Base-by-base conservation (phyloP, 2,797 vertebrate species). In the Helarctos malayanus region DNA sequence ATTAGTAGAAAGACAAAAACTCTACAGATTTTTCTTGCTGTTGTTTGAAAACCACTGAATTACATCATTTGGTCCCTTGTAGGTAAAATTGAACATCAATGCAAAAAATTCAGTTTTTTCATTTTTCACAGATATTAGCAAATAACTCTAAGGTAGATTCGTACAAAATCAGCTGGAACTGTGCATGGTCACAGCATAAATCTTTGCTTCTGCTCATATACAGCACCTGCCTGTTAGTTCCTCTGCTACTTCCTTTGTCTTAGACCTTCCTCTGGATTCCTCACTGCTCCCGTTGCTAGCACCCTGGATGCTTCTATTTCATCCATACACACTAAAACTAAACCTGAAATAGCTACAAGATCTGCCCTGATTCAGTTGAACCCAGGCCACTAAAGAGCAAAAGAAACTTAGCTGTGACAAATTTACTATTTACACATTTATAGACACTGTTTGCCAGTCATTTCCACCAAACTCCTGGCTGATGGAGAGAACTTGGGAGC, bases 271-370 rank as follows among this genome's bases (percentile, higher is more conserved):
- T 59, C 73, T 94, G 92, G 61, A 73, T 84, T 59, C 63, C 49
- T 79, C n/a, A 57, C 29, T 78, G 69, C 23, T 83, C 47, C 56
- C 47, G 61, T 83, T 18, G 32, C 61, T 80, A 35, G 15, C 49
- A 32, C 29, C 13, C 29, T 92, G 56, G 32, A 84, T 84, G 41
- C 57, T 94, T 95, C 63, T 89, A 19, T 84, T 91, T 91, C 87
- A 84, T 73, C 79, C 65, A 52, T 35, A 75, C 8, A 38, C 47
- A 27, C 3, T 75, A 83, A 87, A 80, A 45, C 35, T 57, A 52
- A 85, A 45, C 32, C 13, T 45, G 41, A 93, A 80, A 59, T 32
- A 85, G 47, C 63, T 56, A 41, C 13, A 52, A 71, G 71, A 19
- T 71, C 71, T 89, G 38, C 45, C 79, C 32, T 57, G 38, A 88